phyloP scores from a whole-genome alignment of 2,888 invertebrate genomes.

The Cephus sareptanus region DNA sequence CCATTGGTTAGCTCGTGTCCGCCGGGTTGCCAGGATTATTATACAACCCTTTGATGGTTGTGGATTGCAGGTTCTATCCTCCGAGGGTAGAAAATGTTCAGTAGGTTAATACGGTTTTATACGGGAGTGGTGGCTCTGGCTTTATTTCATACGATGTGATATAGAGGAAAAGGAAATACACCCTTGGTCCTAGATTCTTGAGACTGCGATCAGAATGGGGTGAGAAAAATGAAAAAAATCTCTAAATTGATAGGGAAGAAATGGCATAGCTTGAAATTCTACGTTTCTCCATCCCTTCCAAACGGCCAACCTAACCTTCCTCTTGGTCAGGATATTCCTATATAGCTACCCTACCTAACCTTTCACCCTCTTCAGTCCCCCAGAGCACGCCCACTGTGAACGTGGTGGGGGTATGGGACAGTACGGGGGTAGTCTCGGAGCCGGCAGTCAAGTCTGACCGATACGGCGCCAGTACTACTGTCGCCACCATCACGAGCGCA shows the following conservation, averaged over 20 bases:
- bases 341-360: constrained; percentile 16
- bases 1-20: background rate
- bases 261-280: background rate
- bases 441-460: constrained; percentile 60
- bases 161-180: background rate
- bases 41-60: background rate
- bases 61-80: too few relatives aligned
- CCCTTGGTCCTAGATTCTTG: background rate
- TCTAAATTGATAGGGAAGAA: background rate
- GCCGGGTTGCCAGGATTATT: background rate
- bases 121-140: background rate
- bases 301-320: constrained; percentile 15
- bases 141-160: background rate
- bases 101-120: background rate
- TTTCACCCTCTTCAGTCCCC: constrained; percentile 5
- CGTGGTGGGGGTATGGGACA: constrained; percentile 28
- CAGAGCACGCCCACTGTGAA: constrained; percentile 54
- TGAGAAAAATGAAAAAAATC: background rate
- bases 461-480: constrained; percentile 64
- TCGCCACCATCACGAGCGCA: constrained; percentile 64
- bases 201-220: background rate
- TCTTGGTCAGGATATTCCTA: constrained; percentile 20
- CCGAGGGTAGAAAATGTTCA: background rate
- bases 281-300: constrained; percentile 5
- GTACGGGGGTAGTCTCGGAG: constrained; percentile 46